Conservation (phyloP, 2,113 vertebrate genomes). For the Sphaerodactylus townsendi region DNA sequence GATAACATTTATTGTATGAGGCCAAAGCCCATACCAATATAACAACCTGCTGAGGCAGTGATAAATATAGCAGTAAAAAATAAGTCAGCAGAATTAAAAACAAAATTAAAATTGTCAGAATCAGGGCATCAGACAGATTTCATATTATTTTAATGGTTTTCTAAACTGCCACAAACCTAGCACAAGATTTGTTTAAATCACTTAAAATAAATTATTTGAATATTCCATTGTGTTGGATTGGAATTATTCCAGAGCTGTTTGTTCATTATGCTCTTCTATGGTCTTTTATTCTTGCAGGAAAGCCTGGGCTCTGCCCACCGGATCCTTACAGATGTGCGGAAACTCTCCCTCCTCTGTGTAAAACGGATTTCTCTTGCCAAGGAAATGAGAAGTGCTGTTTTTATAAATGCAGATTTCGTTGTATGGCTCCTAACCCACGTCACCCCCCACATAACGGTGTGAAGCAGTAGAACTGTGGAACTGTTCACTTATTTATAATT, state of each 20-base stretch:
- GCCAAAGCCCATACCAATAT: too few relatives aligned
- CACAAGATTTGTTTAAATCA: not conserved
- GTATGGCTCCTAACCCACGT: not conserved
- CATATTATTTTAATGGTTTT: too few relatives aligned
- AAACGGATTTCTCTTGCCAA: rapidly evolving
- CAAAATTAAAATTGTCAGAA: too few relatives aligned
- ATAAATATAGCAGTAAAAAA: too few relatives aligned
- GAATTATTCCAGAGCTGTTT: not conserved
- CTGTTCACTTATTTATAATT: too few relatives aligned
- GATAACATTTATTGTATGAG: too few relatives aligned
- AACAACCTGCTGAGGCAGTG: too few relatives aligned
- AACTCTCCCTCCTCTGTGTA: not conserved
- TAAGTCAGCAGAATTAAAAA: too few relatives aligned
- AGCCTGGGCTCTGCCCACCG: not conserved
- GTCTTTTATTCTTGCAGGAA: not conserved
- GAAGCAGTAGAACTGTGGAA: too few relatives aligned
- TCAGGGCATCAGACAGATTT: too few relatives aligned
- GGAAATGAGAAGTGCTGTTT: not conserved
- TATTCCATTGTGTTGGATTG: not conserved
- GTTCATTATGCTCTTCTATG: not conserved
- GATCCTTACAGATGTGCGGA: not conserved
- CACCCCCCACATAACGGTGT: too few relatives aligned
- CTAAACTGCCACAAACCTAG: too few relatives aligned
- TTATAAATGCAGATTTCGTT: not conserved
- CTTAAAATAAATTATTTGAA: not conserved